Base-by-base conservation (phyloP, 1,140 invertebrate species). In the Brachystomella parvula region DNA sequence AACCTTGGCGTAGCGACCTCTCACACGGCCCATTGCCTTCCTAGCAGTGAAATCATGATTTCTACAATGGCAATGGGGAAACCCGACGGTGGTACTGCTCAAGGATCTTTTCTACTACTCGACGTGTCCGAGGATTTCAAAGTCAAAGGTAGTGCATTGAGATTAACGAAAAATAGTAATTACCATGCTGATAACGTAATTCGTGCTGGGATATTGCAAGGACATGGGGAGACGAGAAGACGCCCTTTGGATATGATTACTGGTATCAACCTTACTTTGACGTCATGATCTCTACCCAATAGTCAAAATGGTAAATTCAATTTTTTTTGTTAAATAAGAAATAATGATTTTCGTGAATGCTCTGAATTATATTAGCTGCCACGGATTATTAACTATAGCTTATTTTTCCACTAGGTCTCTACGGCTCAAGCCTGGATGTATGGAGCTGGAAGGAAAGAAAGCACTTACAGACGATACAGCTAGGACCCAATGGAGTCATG, bases 21-120 rank as follows among this genome's bases (percentile, higher is more conserved):
- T 0, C 96, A 98, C 74, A 97, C 96, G 0, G 82, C 89, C 3
- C 96, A 99, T 78, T 99, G 96, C 77, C 79, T 96, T 39, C 87
- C 91, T 15, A 86, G 81, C 67, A 94, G 94, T 0, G 87, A 96
- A 73, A 87, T 98, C 47, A 94, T 98, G 87, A 94, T 99, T 73
- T 96, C 93, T 3, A 88, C n/a, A n/a, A n/a, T n/a, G n/a, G n/a
- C 86, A 3, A 85, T 96, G 84, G 96, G 95, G 3, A 89, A 93
- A 1, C 76, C 88, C 9, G 91, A 87, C 47, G n/a, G n/a, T n/a
- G 83, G 94, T 72, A 75, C 70, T 15, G 79, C 39, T 0, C 49
- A 86, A 80, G 92, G 93, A 19, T 87, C 93, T 69, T 98, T 97
- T 77, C 78, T 97, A 28, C 80, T 94, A 19, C 81, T 99, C 63